These are phyloP conservation scores for Sesamia inferens DNA, from an alignment of 2,888 invertebrate species.

Conservation along the genomic window DNA sequence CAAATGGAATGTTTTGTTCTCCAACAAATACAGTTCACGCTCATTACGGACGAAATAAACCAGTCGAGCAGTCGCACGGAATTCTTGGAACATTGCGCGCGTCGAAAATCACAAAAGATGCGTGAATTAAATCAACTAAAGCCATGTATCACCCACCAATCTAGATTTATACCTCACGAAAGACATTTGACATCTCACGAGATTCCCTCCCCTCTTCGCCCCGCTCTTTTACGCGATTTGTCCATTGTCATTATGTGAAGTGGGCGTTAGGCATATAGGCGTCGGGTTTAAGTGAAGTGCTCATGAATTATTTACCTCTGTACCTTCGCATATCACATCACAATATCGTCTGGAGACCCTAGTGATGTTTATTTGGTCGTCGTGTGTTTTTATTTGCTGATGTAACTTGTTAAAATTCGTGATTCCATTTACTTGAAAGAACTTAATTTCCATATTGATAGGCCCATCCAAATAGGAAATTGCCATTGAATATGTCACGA, in stretches of 20 bases:
- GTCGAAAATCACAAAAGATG: constrained; percentile 61
- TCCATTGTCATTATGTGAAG: constrained; percentile 78
- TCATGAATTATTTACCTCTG: constrained; percentile 85
- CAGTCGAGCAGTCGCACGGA: constrained; percentile 35
- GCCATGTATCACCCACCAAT: constrained; percentile 67
- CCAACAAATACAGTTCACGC: constrained; percentile 55
- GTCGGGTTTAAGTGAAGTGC: constrained; percentile 76
- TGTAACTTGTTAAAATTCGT: constrained; percentile 1
- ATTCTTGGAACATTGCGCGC: constrained; percentile 63
- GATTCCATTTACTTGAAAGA: constrained; percentile 11
- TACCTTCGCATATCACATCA: constrained; percentile 73
- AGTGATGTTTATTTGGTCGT: constrained; percentile 70
- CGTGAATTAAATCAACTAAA: constrained; percentile 66
- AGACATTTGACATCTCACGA: constrained; percentile 79
- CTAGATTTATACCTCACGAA: constrained; percentile 78
- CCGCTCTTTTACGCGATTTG: constrained; percentile 76
- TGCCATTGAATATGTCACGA: constrained; percentile 32
- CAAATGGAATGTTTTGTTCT: constrained; percentile 51
- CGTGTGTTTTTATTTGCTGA: constrained; percentile 66
- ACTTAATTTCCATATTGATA: constrained; percentile 23
- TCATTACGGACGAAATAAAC: constrained; percentile 59
- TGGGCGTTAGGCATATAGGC: constrained; percentile 69
- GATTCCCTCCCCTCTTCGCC: constrained; percentile 50
- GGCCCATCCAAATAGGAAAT: neutral
- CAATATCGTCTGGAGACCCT: constrained; percentile 63